phyloP scores from a whole-genome alignment of 64 coral and sea anemone species.

The Platygyra sinensis region DNA sequence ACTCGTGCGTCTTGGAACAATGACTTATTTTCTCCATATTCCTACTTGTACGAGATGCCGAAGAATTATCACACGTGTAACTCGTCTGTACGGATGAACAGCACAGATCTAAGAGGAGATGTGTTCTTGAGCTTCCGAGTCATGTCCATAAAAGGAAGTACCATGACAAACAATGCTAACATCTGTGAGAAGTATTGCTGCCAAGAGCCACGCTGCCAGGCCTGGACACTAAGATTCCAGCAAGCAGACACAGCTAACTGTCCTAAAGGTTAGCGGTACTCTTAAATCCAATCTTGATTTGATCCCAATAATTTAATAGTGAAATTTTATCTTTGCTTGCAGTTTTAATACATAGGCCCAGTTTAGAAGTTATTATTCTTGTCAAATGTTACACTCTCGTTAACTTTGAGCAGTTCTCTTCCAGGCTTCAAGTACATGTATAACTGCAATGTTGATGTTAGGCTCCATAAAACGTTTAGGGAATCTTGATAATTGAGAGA shows the following conservation, averaged over 20 bases:
- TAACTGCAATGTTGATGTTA: too few species aligned
- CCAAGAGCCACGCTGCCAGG: conserved; percentile 62
- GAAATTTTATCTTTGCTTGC: too few species aligned
- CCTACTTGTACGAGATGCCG: conserved; percentile 82
- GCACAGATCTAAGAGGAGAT: conserved; percentile 79
- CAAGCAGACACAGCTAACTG: conserved; percentile 77
- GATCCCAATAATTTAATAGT: too few species aligned
- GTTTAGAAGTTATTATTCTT: too few species aligned
- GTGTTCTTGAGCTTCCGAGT: conserved; percentile 89
- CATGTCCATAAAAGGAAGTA: conserved; percentile 73
- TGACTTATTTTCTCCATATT: conserved; percentile 72
- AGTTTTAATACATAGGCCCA: too few species aligned
- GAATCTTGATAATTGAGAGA: too few species aligned
- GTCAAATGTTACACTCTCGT: not conserved
- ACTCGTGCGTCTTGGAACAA: conserved; percentile 84
- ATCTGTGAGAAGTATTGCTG: conserved; percentile 91
- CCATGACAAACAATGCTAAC: conserved; percentile 70
- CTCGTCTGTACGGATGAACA: conserved; percentile 67
- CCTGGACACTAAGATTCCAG: conserved; percentile 88
- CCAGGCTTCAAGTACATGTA: too few species aligned
- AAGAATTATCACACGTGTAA: conserved; percentile 64
- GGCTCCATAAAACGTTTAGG: too few species aligned
- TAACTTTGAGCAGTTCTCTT: not conserved
- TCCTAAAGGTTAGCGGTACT: conserved; percentile 64
- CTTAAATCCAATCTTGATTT: not conserved